These are phyloP conservation scores for Lagopus leucura DNA, from an alignment of 2,113 vertebrate genomes.

Conservation along the genomic window DNA sequence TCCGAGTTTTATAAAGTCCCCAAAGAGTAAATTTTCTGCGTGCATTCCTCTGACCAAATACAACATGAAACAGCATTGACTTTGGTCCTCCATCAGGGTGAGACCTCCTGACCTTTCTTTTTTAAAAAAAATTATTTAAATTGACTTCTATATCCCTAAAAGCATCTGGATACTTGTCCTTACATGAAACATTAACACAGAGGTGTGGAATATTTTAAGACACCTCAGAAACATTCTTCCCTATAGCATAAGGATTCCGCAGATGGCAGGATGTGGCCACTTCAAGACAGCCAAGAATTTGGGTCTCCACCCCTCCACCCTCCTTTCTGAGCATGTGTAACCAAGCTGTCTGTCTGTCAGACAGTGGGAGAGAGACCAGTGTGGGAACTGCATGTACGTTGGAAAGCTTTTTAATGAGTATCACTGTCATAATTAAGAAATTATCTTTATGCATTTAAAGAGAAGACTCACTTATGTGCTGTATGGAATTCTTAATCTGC, in stretches of 20 bases:
- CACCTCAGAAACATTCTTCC: conserved; percentile 35
- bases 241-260: conserved; percentile 56
- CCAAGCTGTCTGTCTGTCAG: conserved; percentile 72
- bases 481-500: conserved; percentile 12
- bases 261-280: conserved; percentile 73
- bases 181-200: neutral
- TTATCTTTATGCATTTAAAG: conserved; percentile 34
- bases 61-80: neutral
- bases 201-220: conserved; percentile 20
- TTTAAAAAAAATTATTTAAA: neutral
- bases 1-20: neutral
- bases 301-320: conserved; percentile 52
- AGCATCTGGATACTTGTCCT: neutral
- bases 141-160: neutral
- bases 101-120: neutral
- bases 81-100: neutral
- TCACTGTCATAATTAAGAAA: conserved; percentile 62
- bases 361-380: conserved; percentile 65
- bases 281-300: conserved; percentile 74
- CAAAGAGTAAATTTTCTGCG: neutral
- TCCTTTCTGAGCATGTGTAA: conserved; percentile 72
- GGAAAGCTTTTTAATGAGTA: conserved; percentile 52
- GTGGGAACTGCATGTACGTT: conserved; percentile 63
- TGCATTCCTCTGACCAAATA: neutral
- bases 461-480: neutral